Conservation (phyloP, 2,797 vertebrate genomes). For the Lagodon rhomboides region DNA sequence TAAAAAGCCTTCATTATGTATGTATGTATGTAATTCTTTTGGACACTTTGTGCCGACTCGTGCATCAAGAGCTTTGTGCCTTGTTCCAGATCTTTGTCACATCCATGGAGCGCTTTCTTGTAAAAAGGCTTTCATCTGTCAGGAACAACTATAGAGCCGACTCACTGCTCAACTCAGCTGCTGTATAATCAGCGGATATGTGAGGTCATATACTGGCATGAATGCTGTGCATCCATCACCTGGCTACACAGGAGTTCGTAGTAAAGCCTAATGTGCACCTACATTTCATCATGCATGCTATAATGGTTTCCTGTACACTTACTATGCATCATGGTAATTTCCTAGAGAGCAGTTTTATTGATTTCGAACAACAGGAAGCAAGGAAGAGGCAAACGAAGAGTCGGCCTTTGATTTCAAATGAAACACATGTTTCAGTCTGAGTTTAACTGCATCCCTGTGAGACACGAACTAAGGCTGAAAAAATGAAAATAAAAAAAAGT, state of each 20-base stretch:
- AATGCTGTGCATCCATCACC: constrained; percentile 2
- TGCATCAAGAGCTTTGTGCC: neutral
- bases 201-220: constrained; percentile 9
- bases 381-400: constrained; percentile 33
- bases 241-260: constrained; percentile 8
- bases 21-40: neutral
- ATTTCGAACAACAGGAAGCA: constrained; percentile 41
- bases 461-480: neutral
- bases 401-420: neutral
- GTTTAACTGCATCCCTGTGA: neutral
- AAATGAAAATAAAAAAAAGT: neutral
- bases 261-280: constrained; percentile 24
- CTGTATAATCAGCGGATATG: constrained; percentile 1
- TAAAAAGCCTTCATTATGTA: neutral
- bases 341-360: constrained; percentile 61
- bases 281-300: constrained; percentile 50
- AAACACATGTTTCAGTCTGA: constrained; percentile 7
- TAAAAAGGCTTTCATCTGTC: neutral
- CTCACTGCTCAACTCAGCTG: neutral
- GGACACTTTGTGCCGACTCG: neutral
- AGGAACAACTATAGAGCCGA: neutral
- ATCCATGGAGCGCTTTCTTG: neutral
- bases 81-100: neutral
- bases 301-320: constrained; percentile 71
- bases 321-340: constrained; percentile 40